Evolutionary conservation across 2,113 vertebrate species (phyloP).

Genomic region (Ploceus nigricollis): DNA sequence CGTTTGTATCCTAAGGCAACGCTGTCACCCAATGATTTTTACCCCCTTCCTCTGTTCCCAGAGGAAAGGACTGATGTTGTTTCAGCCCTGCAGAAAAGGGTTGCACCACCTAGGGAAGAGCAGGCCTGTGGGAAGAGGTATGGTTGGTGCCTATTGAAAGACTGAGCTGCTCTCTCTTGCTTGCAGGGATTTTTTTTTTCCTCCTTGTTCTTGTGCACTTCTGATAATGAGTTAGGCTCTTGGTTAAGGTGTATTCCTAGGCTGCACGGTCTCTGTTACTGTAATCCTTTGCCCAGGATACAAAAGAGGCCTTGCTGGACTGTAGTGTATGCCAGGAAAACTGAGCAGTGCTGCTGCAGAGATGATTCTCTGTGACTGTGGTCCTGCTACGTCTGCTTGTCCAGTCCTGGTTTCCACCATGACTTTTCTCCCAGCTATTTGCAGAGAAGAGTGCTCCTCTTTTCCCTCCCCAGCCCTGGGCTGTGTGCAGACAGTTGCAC

Average conservation of each 20-base stretch:
- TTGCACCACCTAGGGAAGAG: not conserved
- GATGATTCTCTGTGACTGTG: not conserved
- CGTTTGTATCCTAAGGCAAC: not conserved
- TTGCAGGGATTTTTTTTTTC: not conserved
- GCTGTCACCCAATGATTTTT: not conserved
- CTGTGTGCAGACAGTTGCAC: not conserved
- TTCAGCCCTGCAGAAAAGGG: not conserved
- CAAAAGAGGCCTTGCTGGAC: not conserved
- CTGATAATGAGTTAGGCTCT: not conserved
- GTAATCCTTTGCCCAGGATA: not conserved
- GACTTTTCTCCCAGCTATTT: not conserved
- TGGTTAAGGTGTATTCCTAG: not conserved
- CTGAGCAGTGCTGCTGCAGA: not conserved
- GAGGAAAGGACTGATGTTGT: not conserved
- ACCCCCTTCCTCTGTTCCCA: not conserved
- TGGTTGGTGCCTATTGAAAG: not conserved
- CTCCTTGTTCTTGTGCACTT: not conserved
- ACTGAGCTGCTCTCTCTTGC: not conserved
- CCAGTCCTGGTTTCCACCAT: not conserved
- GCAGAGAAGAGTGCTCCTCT: not conserved
- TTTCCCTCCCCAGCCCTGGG: rapidly evolving
- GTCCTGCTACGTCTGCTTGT: not conserved
- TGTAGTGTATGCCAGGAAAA: rapidly evolving
- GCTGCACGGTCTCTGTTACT: not conserved
- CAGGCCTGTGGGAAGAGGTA: not conserved